These are phyloP conservation scores for Cichladusa arquata DNA, from an alignment of 2,113 vertebrate species.

Conservation along the genomic window DNA sequence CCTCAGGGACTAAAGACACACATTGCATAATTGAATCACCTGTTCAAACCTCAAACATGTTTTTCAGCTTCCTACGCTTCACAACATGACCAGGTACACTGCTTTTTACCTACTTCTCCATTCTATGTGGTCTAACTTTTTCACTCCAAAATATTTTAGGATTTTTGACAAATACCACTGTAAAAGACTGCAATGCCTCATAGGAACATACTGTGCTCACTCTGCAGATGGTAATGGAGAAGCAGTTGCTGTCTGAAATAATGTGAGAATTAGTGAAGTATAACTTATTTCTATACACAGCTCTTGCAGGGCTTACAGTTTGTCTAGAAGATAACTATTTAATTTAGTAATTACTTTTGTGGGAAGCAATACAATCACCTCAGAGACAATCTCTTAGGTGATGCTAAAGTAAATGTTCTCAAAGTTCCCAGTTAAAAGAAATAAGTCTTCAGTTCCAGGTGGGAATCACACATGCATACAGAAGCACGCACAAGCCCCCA, in stretches of 20 bases:
- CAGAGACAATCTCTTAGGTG: conserved; percentile 40
- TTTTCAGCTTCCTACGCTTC: background rate
- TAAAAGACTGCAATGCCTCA: background rate
- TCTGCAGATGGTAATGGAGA: background rate
- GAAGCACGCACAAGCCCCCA: background rate
- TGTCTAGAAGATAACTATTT: conserved; percentile 58
- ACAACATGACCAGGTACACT: background rate
- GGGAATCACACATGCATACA: background rate
- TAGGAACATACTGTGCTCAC: background rate
- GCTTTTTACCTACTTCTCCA: background rate
- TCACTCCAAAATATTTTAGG: background rate
- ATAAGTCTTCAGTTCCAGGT: background rate
- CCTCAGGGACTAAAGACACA: conserved; percentile 13
- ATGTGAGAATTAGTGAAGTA: background rate
- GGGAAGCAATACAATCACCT: conserved; percentile 61
- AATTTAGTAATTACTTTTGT: conserved; percentile 70
- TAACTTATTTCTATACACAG: background rate
- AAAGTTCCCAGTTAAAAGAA: conserved; percentile 17
- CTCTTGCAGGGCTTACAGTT: conserved; percentile 4
- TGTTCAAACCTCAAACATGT: background rate
- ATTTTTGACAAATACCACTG: background rate
- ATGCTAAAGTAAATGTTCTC: conserved; percentile 47
- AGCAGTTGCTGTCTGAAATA: background rate
- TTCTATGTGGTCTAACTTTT: background rate
- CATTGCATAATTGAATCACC: background rate